Conservation (phyloP, 2,113 vertebrate genomes). For the Bolborhynchus lineola region DNA sequence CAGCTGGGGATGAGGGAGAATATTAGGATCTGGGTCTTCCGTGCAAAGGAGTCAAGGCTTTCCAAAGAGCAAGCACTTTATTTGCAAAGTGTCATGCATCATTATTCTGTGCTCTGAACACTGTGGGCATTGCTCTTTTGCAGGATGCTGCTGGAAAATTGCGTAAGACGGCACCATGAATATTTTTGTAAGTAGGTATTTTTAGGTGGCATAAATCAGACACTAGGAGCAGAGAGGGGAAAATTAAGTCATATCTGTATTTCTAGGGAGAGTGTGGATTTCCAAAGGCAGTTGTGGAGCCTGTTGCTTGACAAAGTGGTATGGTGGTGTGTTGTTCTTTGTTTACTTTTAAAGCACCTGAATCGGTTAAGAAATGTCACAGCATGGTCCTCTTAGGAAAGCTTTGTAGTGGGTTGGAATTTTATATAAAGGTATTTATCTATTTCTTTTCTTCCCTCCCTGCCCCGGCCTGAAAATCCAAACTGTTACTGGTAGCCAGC, state of each 20-base stretch:
- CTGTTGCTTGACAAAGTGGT: background rate
- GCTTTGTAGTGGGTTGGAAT: background rate
- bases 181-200: background rate
- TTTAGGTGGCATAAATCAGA: background rate
- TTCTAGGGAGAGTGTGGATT: background rate
- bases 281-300: background rate
- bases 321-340: background rate
- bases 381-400: background rate
- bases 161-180: background rate
- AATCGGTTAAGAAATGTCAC: background rate
- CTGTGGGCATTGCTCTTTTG: background rate
- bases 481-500: background rate
- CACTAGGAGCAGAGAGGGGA: background rate
- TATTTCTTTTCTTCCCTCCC: background rate
- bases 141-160: background rate
- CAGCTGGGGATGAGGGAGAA: background rate
- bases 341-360: background rate
- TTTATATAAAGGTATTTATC: background rate
- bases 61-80: background rate
- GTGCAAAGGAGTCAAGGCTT: background rate
- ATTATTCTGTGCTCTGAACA: background rate
- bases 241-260: background rate
- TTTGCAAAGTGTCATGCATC: background rate
- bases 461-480: background rate
- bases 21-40: background rate